Evolutionary conservation across 2,113 vertebrate species (phyloP).

Genomic region (Sprattus sprattus): DNA sequence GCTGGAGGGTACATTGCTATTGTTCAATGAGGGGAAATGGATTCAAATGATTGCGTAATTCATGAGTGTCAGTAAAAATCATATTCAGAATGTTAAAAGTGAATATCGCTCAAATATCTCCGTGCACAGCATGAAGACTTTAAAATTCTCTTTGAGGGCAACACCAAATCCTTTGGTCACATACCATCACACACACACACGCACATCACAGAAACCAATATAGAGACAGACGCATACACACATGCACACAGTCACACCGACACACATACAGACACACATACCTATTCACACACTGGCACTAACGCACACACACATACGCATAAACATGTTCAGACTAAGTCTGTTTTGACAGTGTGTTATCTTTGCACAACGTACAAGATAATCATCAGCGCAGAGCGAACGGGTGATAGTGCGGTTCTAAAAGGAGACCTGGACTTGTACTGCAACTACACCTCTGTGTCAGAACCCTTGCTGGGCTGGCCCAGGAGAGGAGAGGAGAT

Average conservation of each 20-base stretch:
- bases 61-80: neutral
- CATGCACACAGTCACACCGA: neutral
- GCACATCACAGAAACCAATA: neutral
- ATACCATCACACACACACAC: neutral
- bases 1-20: neutral
- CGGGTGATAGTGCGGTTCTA: conserved; percentile 19
- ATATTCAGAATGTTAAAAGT: neutral
- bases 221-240: neutral
- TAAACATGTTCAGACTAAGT: neutral
- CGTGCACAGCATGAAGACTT: neutral
- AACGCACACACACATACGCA: neutral
- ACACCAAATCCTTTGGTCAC: neutral
- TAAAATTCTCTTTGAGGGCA: neutral
- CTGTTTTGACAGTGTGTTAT: conserved; percentile 34
- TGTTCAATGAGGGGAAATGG: neutral
- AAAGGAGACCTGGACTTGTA: neutral
- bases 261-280: neutral
- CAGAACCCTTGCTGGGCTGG: too few relatives aligned
- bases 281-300: neutral
- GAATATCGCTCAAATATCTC: neutral
- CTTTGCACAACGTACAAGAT: conserved; percentile 42
- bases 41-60: neutral
- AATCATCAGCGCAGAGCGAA: conserved; percentile 41
- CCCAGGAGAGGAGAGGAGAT: too few relatives aligned
- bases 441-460: too few relatives aligned